A percentile compares a stretch with the other conserved stretches of the same genome.
These are phyloP conservation scores for Parascotia fuliginaria DNA, from an alignment of 2,888 invertebrate genomes.

Conservation along the genomic window DNA sequence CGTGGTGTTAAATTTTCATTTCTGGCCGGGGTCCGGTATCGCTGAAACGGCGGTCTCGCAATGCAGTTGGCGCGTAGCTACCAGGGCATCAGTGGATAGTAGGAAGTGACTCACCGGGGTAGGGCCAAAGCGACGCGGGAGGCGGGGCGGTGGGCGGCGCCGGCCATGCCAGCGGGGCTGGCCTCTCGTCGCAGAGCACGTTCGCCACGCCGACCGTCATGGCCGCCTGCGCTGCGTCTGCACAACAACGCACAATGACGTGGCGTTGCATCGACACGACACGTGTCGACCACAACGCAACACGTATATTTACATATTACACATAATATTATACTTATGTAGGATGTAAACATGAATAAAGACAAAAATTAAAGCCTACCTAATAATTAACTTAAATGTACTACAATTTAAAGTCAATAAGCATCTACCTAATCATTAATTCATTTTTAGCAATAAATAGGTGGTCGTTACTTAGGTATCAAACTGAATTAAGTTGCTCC, in stretches of 20 bases:
- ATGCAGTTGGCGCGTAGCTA: conserved; percentile 85
- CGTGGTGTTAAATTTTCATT: conserved; percentile 34
- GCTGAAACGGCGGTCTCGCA: conserved; percentile 75
- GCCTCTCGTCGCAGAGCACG: conserved; percentile 88
- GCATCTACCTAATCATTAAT: too few relatives aligned
- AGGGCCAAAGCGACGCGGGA: conserved; percentile 92
- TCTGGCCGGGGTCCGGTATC: conserved; percentile 42
- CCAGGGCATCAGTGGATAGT: conserved; percentile 73
- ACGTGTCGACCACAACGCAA: conserved; percentile 41
- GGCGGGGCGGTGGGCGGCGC: conserved; percentile 85
- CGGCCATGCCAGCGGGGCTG: conserved; percentile 86
- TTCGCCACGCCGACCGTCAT: conserved; percentile 88
- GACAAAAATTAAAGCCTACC: too few relatives aligned
- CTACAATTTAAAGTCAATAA: too few relatives aligned
- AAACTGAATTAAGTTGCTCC: too few relatives aligned
- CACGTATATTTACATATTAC: conserved; percentile 6
- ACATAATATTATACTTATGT: conserved; percentile 6
- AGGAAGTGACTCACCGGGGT: conserved; percentile 88
- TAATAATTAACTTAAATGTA: too few relatives aligned
- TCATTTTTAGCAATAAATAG: too few relatives aligned
- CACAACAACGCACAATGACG: conserved; percentile 74
- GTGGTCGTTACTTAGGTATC: too few relatives aligned
- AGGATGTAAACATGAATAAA: too few relatives aligned
- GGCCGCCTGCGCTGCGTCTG: conserved; percentile 88
- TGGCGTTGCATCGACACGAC: conserved; percentile 59